Percentiles rank a stretch among this genome's conserved stretches.
phyloP scores from a whole-genome alignment of 2,797 vertebrate genomes.

The Octomys mimax region DNA sequence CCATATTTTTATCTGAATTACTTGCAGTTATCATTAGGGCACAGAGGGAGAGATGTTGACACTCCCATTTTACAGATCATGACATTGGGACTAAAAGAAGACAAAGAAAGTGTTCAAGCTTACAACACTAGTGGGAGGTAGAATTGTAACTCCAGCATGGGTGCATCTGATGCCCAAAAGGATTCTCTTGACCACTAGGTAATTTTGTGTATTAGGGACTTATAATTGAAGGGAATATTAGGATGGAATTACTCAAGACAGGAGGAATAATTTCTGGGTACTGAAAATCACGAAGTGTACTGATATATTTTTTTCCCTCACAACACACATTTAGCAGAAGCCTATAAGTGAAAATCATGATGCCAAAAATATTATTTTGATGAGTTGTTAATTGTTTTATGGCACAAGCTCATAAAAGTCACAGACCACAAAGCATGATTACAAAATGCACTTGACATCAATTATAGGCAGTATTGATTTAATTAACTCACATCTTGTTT shows the following conservation, averaged over 20 bases:
- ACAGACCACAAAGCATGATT: conserved; percentile 80
- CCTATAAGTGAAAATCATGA: conserved; percentile 65
- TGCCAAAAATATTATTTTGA: conserved; percentile 77
- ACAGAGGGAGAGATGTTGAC: background rate
- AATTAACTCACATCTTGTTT: conserved; percentile 72
- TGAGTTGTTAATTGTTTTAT: conserved; percentile 81
- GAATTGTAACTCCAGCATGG: background rate
- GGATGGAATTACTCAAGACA: conserved; percentile 12
- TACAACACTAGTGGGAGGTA: background rate
- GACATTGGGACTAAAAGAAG: background rate
- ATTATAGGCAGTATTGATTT: conserved; percentile 77
- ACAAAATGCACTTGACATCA: conserved; percentile 81
- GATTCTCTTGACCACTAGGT: background rate
- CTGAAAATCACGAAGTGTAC: conserved; percentile 66
- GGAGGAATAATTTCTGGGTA: conserved; percentile 6
- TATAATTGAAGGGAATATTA: conserved; percentile 38
- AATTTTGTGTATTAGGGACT: conserved; percentile 10
- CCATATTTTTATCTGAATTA: background rate
- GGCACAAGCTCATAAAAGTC: conserved; percentile 76
- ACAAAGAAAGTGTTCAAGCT: background rate
- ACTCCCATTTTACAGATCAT: background rate
- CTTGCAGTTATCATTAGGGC: background rate
- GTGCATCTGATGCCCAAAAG: background rate
- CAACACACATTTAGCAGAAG: conserved; percentile 20
- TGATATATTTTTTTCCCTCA: background rate